Base-by-base conservation (phyloP, 2,888 invertebrate species). In the Peribatodes rhomboidaria region DNA sequence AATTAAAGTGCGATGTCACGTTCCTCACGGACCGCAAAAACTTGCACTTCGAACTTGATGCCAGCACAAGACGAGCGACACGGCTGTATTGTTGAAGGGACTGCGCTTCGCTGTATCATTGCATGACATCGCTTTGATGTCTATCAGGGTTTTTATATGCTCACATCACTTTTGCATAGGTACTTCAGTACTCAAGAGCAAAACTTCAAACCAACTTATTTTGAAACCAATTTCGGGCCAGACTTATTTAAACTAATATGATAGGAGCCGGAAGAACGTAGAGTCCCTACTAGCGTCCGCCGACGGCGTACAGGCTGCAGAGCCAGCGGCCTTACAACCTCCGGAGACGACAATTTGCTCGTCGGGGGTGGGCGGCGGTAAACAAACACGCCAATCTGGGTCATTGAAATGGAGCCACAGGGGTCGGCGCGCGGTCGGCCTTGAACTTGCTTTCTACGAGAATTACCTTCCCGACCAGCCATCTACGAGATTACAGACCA, bases 371-470 rank as follows among this genome's bases (percentile, higher is more conserved):
- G 57, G n/a, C n/a, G n/a, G n/a, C n/a, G 14, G 52, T 39, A 46
- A 47, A 61, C 61, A 68, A 57, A 70, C 65, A 65, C 60, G 57
- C 58, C 68, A 57, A 72, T 71, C 69, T 75, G 62, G 74, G 72
- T 74, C 72, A 67, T 72, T 68, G 73, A 66, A 65, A 68, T 55
- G 61, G 14, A 65, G 14, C 53, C 56, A 71, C 60, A 61, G 67
- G 68, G 61, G 70, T 22, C 67, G 70, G 67, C 71, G 62, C 66
- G 54, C 69, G 72, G 20, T 63, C 75, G 74, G 59, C 77, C 78
- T 78, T 78, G 76, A 78, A 77, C 77, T 73, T 71, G 70, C 63
- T 55, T 14, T 60, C 46, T 60, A 50, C 31, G 65, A 31, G 49
- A 20, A 33, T 16, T 44, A 22, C 44, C 55, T 61, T 7, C 68